Conservation (phyloP, 2,113 vertebrate species). For the Crypturellus undulatus region DNA sequence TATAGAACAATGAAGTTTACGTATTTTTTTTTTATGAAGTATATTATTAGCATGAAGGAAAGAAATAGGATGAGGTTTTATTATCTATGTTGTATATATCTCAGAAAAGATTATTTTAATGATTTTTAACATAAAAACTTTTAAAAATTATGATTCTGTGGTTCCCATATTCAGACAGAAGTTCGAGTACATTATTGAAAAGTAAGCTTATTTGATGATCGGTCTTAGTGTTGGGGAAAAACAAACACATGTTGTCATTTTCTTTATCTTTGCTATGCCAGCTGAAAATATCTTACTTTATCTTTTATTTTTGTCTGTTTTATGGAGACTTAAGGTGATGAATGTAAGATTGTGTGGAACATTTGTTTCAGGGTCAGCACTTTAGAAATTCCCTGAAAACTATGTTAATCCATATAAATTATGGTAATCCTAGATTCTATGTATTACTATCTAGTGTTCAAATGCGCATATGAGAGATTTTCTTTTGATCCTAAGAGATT, state of each 20-base stretch:
- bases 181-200: not conserved
- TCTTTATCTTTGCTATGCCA: not conserved
- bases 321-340: not conserved
- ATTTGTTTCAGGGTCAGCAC: not conserved
- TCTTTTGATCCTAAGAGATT: not conserved
- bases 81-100: not conserved
- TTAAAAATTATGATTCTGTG: not conserved
- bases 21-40: not conserved
- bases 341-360: not conserved
- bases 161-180: not conserved
- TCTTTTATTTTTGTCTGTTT: not conserved
- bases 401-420: not conserved
- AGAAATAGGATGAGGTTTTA: not conserved
- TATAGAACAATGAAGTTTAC: too few relatives aligned
- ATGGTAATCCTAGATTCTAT: not conserved
- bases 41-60: not conserved
- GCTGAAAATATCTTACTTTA: not conserved
- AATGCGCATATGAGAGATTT: not conserved
- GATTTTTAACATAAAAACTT: not conserved
- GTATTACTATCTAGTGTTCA: not conserved
- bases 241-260: rapidly evolving
- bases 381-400: not conserved
- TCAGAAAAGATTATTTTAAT: not conserved
- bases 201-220: not conserved
- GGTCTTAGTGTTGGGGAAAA: not conserved